These are phyloP conservation scores for Anoura caudifer DNA, from an alignment of 2,113 vertebrate species.

Conservation along the genomic window DNA sequence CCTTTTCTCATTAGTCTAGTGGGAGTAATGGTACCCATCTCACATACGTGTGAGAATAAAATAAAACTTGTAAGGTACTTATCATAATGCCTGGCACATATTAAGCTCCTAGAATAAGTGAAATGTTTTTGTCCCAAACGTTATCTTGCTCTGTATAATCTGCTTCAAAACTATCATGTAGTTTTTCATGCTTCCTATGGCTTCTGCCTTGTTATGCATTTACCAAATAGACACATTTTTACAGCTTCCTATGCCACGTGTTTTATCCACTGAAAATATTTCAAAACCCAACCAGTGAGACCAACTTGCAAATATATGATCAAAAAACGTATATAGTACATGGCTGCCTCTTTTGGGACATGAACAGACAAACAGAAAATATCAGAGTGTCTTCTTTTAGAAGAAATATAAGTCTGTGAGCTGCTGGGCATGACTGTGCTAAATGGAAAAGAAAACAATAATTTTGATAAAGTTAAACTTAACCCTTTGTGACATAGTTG, in stretches of 20 bases:
- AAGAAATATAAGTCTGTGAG: conserved; percentile 65
- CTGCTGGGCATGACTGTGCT: conserved; percentile 15
- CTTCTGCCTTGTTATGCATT: neutral
- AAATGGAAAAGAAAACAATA: conserved; percentile 49
- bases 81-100: neutral
- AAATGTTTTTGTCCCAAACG: conserved; percentile 16
- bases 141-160: neutral
- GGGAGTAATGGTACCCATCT: neutral
- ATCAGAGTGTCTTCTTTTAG: conserved; percentile 55
- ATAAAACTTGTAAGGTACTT: neutral
- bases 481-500: conserved; percentile 42
- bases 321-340: conserved; percentile 27
- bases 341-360: conserved; percentile 30
- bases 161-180: neutral
- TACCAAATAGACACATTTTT: neutral
- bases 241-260: neutral
- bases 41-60: neutral
- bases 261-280: conserved; percentile 27
- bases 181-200: neutral
- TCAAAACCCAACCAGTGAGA: conserved; percentile 10
- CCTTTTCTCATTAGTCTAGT: neutral
- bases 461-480: conserved; percentile 69
- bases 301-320: conserved; percentile 46
- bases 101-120: neutral
- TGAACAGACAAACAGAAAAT: conserved; percentile 63